Percentiles rank a stretch among this genome's conserved stretches.
Evolutionary conservation across 1,140 invertebrate species (phyloP).

Genomic region (Drosophila orena): DNA sequence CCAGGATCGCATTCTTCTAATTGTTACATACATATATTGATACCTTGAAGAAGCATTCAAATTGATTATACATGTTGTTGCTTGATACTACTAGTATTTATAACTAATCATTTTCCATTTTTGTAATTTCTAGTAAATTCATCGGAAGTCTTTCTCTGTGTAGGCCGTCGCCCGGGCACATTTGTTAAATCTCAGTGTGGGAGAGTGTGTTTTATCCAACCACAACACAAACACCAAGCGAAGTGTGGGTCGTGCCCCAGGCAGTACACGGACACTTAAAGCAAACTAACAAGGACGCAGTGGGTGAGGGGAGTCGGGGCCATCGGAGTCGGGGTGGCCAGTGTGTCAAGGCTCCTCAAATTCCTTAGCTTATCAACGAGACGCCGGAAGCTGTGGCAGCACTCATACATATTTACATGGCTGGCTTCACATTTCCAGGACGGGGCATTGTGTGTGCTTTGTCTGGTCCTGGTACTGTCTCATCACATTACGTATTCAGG

Average conservation of each 20-base stretch:
- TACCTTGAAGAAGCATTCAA: too few species aligned
- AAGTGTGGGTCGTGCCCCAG: conserved; percentile 39
- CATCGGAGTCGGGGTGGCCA: conserved; percentile 17
- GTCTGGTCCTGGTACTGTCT: conserved; percentile 21
- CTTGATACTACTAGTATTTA: too few species aligned
- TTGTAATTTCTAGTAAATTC: too few species aligned
- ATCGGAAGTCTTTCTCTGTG: not conserved
- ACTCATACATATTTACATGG: conserved; percentile 79
- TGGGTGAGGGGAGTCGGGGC: conserved; percentile 13
- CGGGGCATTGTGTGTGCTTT: conserved; percentile 36
- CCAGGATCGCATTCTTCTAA: too few species aligned
- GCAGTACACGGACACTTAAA: conserved; percentile 69
- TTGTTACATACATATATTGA: too few species aligned
- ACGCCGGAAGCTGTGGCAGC: conserved; percentile 76
- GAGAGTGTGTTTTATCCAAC: conserved; percentile 55
- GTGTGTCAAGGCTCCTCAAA: conserved; percentile 69
- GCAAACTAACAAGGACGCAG: conserved; percentile 69
- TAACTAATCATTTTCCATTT: too few species aligned
- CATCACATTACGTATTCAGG: conserved; percentile 77
- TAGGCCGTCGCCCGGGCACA: not conserved
- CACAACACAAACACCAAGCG: conserved; percentile 56
- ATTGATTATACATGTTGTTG: too few species aligned
- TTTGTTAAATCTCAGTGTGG: not conserved
- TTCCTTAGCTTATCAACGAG: conserved; percentile 77
- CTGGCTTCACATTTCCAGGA: conserved; percentile 43